Percentiles rank a stretch among this genome's conserved stretches.
Evolutionary conservation across 2,113 vertebrate genomes (phyloP).

Genomic region (Balaeniceps rex): DNA sequence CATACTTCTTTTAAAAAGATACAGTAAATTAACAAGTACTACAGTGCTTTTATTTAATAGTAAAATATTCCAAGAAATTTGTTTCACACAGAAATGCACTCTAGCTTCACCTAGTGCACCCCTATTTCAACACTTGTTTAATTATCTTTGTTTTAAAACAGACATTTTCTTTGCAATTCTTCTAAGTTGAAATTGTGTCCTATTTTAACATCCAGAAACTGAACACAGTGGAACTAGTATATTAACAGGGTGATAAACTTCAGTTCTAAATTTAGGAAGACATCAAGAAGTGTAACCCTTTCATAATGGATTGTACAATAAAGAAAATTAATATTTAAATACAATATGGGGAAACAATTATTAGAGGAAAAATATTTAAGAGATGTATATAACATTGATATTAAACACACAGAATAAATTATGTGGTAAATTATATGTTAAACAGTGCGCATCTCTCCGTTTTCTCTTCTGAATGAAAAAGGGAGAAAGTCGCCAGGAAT

Average conservation of each 20-base stretch:
- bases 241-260: neutral
- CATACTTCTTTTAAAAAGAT: neutral
- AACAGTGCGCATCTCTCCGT: neutral
- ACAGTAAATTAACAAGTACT: neutral
- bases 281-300: neutral
- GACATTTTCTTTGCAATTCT: neutral
- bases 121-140: neutral
- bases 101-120: neutral
- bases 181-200: neutral
- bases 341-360: neutral
- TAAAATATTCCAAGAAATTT: neutral
- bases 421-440: neutral
- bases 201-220: neutral
- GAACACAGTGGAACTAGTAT: neutral
- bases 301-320: neutral
- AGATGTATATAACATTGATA: neutral
- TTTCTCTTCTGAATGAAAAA: neutral
- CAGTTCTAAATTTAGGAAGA: neutral
- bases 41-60: neutral
- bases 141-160: neutral
- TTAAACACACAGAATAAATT: neutral
- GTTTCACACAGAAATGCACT: neutral
- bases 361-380: neutral
- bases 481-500: neutral
- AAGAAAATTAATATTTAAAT: neutral